Base-by-base conservation (phyloP, 2,797 vertebrate genomes). In the Paratrypauchen microcephalus region DNA sequence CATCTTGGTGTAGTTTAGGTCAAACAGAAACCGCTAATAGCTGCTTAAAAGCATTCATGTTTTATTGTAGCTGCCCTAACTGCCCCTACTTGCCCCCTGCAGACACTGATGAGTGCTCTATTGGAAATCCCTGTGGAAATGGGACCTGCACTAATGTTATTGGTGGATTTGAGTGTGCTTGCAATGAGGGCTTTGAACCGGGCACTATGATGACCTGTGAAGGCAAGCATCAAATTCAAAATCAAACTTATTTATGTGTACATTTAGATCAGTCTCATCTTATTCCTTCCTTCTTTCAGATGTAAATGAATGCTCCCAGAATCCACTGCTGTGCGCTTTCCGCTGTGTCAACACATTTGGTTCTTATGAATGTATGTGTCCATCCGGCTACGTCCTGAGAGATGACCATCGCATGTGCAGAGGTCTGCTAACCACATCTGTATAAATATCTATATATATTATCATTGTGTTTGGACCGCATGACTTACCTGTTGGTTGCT, bases 321-420 rank as follows among this genome's bases (percentile, higher is more conserved):
- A 98, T 80, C 96, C 97, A 0, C 89, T 97, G 82, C 95, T 97
- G 72, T 99, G 97, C 0, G 97, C 96, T 54, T 99, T 99, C 94
- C 96, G 97, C 55, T 99, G 97, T 73, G 94, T 94, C 81, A 98
- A 98, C 93, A 96, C 95, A 0, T 94, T 96, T 1, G 97, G 97
- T 57, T 95, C 96, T 73, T 98, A 98, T 2, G 92, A 95, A 82
- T 99, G 96, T 72, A 95, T 95, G 87, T 99, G 97, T 86, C 97
- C 97, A 0, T 87, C 93, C 0, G 97, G 97, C 12, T 99, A 98
- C 0, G 91, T 95, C 65, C 92, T 98, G 80, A 82, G 96, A 18
- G 96, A 97, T 0, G 97, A 98, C 73, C 92, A 94, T 16, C 93
- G 95, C 75, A 98, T 95, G 96, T 99, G 97, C 84, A 91, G 94